Percentiles rank a stretch among this genome's conserved stretches.
Evolutionary conservation across 2,797 vertebrate species (phyloP).

Genomic region (Anolis apletophallus): DNA sequence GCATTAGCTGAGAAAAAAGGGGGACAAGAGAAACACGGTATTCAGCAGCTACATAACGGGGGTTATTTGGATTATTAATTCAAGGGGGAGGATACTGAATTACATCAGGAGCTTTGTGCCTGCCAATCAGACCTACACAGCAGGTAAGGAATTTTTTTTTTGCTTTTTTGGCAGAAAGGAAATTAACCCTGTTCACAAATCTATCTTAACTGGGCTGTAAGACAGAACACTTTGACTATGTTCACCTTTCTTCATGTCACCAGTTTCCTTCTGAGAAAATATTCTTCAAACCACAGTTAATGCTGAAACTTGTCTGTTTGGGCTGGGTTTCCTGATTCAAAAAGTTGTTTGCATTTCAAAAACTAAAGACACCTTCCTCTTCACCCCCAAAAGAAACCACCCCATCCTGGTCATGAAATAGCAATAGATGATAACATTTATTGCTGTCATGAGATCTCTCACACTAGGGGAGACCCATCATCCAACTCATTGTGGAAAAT

Average conservation of each 20-base stretch:
- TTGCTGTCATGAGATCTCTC: too few relatives aligned
- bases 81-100: conserved; percentile 42
- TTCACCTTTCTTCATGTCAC: conserved; percentile 43
- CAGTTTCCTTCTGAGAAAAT: conserved; percentile 17
- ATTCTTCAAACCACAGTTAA: conserved; percentile 36
- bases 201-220: conserved; percentile 57
- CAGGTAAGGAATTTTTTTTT: conserved; percentile 38
- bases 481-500: neutral
- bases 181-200: conserved; percentile 45
- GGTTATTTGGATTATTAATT: conserved; percentile 36
- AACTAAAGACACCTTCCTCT: neutral
- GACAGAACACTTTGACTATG: conserved; percentile 26
- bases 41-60: conserved; percentile 29
- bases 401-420: too few relatives aligned
- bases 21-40: conserved; percentile 50
- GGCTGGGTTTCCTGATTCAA: conserved; percentile 1
- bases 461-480: too few relatives aligned
- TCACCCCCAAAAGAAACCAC: neutral
- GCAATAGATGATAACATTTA: neutral
- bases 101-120: conserved; percentile 39
- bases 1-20: conserved; percentile 50
- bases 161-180: conserved; percentile 43
- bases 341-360: conserved; percentile 53
- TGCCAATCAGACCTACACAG: conserved; percentile 27
- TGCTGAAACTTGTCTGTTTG: conserved; percentile 35